Evolutionary conservation across 2,888 invertebrate species (phyloP).

Genomic region (Pegoplata infirma): DNA sequence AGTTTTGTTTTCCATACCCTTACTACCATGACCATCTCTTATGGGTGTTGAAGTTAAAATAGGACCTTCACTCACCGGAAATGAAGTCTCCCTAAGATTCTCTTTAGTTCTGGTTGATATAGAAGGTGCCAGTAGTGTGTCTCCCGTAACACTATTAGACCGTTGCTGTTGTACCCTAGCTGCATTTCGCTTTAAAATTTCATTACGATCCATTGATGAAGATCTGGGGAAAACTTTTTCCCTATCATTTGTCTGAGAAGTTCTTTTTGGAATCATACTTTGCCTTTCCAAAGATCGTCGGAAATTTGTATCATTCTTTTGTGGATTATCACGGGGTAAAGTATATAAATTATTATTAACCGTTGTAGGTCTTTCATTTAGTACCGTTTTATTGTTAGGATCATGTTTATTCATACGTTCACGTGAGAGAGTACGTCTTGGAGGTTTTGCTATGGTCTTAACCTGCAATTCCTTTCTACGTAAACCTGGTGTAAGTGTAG

Average conservation of each 20-base stretch:
- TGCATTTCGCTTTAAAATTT: slow-evolving; percentile 68
- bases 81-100: slow-evolving; percentile 64
- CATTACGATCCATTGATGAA: slow-evolving; percentile 74
- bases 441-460: slow-evolving; percentile 63
- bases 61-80: slow-evolving; percentile 66
- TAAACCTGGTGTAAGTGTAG: slow-evolving; percentile 40
- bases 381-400: slow-evolving; percentile 63
- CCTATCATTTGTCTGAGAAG: slow-evolving; percentile 63
- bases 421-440: slow-evolving; percentile 63
- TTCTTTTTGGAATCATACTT: slow-evolving; percentile 71
- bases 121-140: slow-evolving; percentile 43
- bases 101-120: slow-evolving; percentile 65
- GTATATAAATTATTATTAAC: slow-evolving; percentile 53
- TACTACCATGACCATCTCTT: slow-evolving; percentile 39
- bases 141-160: slow-evolving; percentile 55
- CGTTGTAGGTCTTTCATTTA: slow-evolving; percentile 63
- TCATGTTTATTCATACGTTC: slow-evolving; percentile 65
- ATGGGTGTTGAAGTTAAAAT: slow-evolving; percentile 70
- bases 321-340: slow-evolving; percentile 61
- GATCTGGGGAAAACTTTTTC: slow-evolving; percentile 69
- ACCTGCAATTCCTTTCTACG: slow-evolving; percentile 54
- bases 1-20: slow-evolving; percentile 35
- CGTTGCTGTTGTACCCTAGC: slow-evolving; percentile 52
- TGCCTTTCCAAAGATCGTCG: slow-evolving; percentile 70
- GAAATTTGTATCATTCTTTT: slow-evolving; percentile 61